Base-by-base conservation (phyloP, 2,797 vertebrate species). In the Orestias chungarensis region DNA sequence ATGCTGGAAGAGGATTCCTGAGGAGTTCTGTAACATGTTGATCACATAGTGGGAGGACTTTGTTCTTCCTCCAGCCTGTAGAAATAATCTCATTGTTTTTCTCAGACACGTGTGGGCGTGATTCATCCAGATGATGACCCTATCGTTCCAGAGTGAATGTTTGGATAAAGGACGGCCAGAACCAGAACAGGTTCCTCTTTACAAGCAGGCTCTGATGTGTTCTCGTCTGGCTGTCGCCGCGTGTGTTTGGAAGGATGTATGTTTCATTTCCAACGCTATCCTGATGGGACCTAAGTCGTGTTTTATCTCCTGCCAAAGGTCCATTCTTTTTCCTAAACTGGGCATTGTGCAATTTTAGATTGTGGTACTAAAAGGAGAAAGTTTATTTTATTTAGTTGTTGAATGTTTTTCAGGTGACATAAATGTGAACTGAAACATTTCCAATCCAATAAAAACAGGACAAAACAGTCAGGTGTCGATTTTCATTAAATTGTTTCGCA, bases 321-420 rank as follows among this genome's bases (percentile, higher is more conserved):
- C 66, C 79, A 74, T 20, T 74, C 33, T 71, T 47, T 66, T 7
- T 65, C 57, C 77, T 59, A 64, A 78, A 47, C 74, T 86, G 91
- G 85, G 90, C 81, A 43, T 74, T 71, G 91, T 93, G 92, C 91
- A 92, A 91, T 94, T 82, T 76, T 75, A 47, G 78, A 52, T 64
- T 40, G 61, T 68, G 66, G 74, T 69, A 74, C 65, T 78, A 69
- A 77, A 79, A 29, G 38, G 55, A 27, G 18, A 55, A 71, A 80
- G 57, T 80, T 57, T 46, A 23, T 44, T 46, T 38, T 38, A 4
- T 38, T 38, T 38, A 2, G 50, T 54, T 54, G 25, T 29, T 15
- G 25, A 52, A 52, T 52, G 18, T 65, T 43, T 43, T 35, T 64
- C 15, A 40, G 23, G 23, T 69, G 43, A 74, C 29, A 23, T 69